Conservation (phyloP, 1,140 invertebrate species). For the Bombus waltoni region DNA sequence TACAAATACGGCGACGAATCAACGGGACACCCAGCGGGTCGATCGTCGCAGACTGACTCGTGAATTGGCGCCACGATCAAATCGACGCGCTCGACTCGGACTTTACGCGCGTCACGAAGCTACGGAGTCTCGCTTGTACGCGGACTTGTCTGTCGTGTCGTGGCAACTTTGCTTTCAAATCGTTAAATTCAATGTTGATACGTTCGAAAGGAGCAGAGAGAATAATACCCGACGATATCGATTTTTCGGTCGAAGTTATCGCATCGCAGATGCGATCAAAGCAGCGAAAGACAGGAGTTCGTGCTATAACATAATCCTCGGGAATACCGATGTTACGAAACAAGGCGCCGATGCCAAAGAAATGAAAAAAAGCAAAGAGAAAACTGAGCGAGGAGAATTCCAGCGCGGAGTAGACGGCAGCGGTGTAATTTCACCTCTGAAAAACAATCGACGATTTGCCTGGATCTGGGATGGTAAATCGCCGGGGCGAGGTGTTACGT, state of each 20-base stretch:
- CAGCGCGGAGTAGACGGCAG: background rate
- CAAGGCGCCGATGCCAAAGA: background rate
- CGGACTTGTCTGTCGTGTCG: too few species aligned
- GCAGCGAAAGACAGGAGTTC: background rate
- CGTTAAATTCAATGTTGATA: too few species aligned
- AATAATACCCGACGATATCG: too few species aligned
- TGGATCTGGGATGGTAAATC: background rate
- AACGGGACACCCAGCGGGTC: background rate
- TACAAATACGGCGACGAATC: constrained; percentile 48
- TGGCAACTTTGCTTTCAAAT: too few species aligned
- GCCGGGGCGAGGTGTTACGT: background rate
- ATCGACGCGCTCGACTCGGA: constrained; percentile 6
- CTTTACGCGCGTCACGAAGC: constrained; percentile 18
- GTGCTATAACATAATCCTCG: background rate
- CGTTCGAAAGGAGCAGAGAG: too few species aligned
- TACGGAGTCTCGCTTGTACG: background rate
- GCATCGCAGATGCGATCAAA: background rate
- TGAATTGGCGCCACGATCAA: too few species aligned
- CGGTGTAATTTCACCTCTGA: constrained; percentile 19
- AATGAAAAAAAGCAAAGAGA: background rate
- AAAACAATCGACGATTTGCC: constrained; percentile 46
- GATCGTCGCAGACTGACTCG: constrained; percentile 38
- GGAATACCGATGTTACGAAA: constrained; percentile 10
- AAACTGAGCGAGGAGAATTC: constrained; percentile 8
- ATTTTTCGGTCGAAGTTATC: too few species aligned